Evolutionary conservation across 2,113 vertebrate genomes (phyloP), one percentile per base, ranked within the genome.

Genomic region (Lophochroa leadbeateri): DNA sequence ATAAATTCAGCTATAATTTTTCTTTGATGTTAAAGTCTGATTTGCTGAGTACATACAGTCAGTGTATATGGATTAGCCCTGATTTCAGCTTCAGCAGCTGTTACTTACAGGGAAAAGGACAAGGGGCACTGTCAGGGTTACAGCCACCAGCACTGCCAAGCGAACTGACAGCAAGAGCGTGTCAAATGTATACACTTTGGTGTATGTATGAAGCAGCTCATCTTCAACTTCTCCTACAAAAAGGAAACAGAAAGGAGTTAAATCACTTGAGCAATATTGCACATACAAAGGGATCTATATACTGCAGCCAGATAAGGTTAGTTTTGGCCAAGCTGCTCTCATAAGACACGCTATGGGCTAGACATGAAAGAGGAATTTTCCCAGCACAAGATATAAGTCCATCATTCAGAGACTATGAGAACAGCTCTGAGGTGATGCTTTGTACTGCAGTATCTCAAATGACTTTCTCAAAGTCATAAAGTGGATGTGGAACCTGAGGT

Each of bases 101-200:
- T 57, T 97, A 99, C 99, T 99, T 95, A 99, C 99, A 1, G 99
- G 99, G 74, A 99, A 99, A 29, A 99, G 98, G 71, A 99, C 99
- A 39, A 99, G 99, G 84, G 99, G 99, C 44, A 99, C 99, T 0
- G 99, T 99, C 71, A 99, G 96, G 0, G 98, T 99, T 37, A 99
- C 99, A 7, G 99, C 99, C 24, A 99, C 98, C 78, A 99, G 98
- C 25, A 99, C 99, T 4, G 99, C 99, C 95, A 99, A 60, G 43
- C 99, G 99, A 63, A 99, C 99, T 91, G 99, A 81, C 92, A 99
- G 98, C 80, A 99, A 92, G 91, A 99, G 94, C 1, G 98, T 97
- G 28, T 99, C 99, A 3, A 99, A 99, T 21, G 98, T 99, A 46
- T 99, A 99, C 29, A 99, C 99, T 97, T 98, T 99, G 44, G 98